These are phyloP conservation scores for Cromileptes altivelis DNA, from an alignment of 2,113 vertebrate species.

Conservation along the genomic window DNA sequence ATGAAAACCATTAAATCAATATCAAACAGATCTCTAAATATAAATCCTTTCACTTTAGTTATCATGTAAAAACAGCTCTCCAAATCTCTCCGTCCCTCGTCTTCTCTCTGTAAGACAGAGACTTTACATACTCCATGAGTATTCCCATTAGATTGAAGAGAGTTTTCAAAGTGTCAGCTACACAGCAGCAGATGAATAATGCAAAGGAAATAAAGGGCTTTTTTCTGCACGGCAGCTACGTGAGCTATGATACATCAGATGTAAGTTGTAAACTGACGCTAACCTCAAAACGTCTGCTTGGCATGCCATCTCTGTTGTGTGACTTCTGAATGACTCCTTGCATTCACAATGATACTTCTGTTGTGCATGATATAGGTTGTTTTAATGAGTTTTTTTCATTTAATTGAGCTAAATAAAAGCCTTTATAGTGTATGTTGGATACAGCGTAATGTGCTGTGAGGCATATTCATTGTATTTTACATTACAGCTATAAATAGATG, in stretches of 20 bases:
- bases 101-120: conserved; percentile 7
- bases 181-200: conserved; percentile 75
- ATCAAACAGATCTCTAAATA: neutral
- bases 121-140: conserved; percentile 48
- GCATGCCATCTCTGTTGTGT: neutral
- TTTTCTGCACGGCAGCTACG: conserved; percentile 55
- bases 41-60: neutral
- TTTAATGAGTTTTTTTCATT: neutral
- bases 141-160: conserved; percentile 55
- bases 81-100: neutral
- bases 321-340: conserved; percentile 17
- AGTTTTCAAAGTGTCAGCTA: conserved; percentile 65
- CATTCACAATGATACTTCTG: neutral
- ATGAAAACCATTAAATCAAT: neutral
- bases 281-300: conserved; percentile 46
- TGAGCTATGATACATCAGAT: conserved; percentile 63
- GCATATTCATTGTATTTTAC: conserved; percentile 26
- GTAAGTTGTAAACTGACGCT: conserved; percentile 41
- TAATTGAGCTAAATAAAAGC: conserved; percentile 16
- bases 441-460: neutral
- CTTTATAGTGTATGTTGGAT: neutral
- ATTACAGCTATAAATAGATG: conserved; percentile 50
- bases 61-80: neutral
- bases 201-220: conserved; percentile 69
- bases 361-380: neutral